A percentile compares a stretch with the other conserved stretches of the same genome.
Evolutionary conservation across 53 echinoderm and acorn worm genomes (phyloP).

Genomic region (Henricia sp.): DNA sequence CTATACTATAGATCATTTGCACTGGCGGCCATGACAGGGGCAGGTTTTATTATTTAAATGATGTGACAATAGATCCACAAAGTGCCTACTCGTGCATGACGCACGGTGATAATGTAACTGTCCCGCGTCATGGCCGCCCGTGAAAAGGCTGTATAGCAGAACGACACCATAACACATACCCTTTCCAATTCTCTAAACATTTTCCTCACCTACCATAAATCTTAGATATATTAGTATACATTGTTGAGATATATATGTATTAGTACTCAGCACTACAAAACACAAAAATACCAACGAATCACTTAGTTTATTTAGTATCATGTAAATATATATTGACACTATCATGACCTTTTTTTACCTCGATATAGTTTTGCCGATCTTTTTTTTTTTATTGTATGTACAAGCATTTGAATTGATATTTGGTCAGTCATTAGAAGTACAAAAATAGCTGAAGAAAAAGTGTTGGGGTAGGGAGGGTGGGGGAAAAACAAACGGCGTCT

Average conservation of each 20-base stretch:
- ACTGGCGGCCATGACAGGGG: too few relatives aligned
- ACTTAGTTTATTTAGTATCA: conserved; percentile 6
- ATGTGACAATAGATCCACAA: too few relatives aligned
- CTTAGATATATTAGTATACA: conserved; percentile 28
- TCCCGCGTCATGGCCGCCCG: too few relatives aligned
- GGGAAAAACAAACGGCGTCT: too few relatives aligned
- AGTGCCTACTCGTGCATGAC: too few relatives aligned
- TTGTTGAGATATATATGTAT: conserved; percentile 3
- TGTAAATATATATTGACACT: conserved; percentile 51
- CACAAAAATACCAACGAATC: conserved; percentile 32
- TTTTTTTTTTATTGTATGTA: conserved; percentile 18
- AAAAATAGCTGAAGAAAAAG: conserved; percentile 12
- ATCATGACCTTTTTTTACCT: conserved; percentile 11
- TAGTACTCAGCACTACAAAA: conserved; percentile 55
- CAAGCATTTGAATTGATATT: conserved; percentile 32
- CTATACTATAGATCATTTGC: too few relatives aligned
- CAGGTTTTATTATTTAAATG: too few relatives aligned
- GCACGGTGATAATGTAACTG: too few relatives aligned
- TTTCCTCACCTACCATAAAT: neutral
- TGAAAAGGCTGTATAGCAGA: too few relatives aligned
- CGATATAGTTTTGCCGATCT: neutral
- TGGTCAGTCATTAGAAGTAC: conserved; percentile 47
- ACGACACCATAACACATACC: too few relatives aligned
- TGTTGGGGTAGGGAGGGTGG: too few relatives aligned
- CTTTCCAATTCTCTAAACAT: too few relatives aligned